Evolutionary conservation across 2,888 invertebrate species (phyloP).

Genomic region (Tillus elongatus): DNA sequence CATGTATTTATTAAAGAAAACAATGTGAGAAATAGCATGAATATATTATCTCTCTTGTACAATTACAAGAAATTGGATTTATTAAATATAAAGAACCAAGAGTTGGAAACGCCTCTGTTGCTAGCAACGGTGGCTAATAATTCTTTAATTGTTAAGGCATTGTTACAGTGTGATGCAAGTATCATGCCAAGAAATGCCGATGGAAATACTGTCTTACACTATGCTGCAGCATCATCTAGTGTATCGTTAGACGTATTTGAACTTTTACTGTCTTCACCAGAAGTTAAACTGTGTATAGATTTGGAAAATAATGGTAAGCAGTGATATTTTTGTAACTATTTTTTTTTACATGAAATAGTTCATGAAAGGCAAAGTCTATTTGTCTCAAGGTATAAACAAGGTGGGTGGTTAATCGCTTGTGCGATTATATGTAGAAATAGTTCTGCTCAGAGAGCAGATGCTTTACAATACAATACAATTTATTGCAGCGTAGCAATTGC

Average conservation of each 20-base stretch:
- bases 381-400: no score
- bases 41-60: neutral
- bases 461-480: no score
- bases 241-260: neutral
- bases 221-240: neutral
- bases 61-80: neutral
- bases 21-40: slow-evolving; percentile 1
- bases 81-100: neutral
- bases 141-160: neutral
- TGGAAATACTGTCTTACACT: neutral
- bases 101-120: neutral
- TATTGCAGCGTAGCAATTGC: no score
- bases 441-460: no score
- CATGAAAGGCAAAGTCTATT: no score
- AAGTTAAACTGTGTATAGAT: neutral
- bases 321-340: neutral
- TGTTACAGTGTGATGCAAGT: neutral
- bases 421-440: no score
- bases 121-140: neutral
- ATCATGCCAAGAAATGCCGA: neutral
- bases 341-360: no score
- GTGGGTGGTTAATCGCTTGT: no score
- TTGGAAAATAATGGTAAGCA: neutral
- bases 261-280: neutral
- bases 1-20: neutral